A percentile compares a stretch with the other conserved stretches of the same genome.
Conservation (phyloP, 2,113 vertebrate species). For the Scolopax mira region DNA sequence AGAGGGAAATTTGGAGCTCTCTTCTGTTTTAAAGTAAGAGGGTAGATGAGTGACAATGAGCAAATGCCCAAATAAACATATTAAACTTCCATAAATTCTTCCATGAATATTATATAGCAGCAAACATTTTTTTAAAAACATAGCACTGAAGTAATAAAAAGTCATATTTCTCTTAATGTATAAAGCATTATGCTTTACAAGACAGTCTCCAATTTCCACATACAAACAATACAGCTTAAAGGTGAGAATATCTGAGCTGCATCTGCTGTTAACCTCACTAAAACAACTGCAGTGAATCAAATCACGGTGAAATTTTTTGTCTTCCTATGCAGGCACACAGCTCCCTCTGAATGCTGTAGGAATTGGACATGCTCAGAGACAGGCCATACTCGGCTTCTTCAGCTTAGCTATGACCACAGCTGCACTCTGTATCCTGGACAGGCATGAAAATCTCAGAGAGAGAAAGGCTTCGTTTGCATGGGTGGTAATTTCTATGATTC, state of each 20-base stretch:
- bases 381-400: background rate
- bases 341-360: background rate
- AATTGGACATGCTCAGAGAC: background rate
- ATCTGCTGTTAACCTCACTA: background rate
- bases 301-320: background rate
- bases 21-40: background rate
- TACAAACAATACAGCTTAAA: background rate
- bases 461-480: background rate
- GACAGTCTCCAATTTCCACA: background rate
- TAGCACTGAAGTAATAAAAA: background rate
- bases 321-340: background rate
- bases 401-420: background rate
- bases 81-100: background rate
- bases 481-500: background rate
- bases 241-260: background rate
- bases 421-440: background rate
- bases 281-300: background rate
- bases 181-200: background rate
- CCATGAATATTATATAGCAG: background rate
- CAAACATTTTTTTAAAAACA: background rate
- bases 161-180: background rate
- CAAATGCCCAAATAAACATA: background rate
- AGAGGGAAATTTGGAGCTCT: background rate
- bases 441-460: background rate
- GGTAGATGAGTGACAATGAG: background rate